These are phyloP conservation scores for Mesembrinibis cayennensis DNA, from an alignment of 2,113 vertebrate species.

Conservation along the genomic window DNA sequence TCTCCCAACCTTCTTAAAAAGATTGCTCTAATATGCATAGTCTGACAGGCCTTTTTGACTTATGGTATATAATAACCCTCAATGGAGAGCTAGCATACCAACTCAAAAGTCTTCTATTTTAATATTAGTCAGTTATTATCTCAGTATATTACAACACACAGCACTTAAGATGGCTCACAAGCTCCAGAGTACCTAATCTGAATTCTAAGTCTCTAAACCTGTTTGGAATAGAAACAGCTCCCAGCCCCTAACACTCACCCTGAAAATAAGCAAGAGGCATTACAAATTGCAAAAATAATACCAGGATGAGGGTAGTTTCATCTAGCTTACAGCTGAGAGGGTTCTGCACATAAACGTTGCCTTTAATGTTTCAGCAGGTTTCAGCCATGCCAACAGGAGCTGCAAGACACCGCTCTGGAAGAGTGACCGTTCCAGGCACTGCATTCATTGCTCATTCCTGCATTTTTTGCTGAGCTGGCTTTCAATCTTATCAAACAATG, in stretches of 20 bases:
- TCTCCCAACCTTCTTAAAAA: not conserved
- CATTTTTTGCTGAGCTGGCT: not conserved
- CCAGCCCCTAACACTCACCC: accelerated
- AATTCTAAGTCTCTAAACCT: not conserved
- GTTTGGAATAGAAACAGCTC: not conserved
- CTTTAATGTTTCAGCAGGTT: not conserved
- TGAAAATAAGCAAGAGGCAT: not conserved
- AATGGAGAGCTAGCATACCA: not conserved
- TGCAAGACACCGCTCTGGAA: not conserved
- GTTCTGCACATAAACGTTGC: not conserved
- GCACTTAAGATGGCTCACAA: not conserved
- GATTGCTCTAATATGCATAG: not conserved
- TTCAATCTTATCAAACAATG: not conserved
- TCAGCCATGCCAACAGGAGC: not conserved
- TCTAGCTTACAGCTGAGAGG: not conserved
- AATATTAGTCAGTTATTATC: constrained; percentile 1
- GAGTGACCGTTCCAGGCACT: not conserved
- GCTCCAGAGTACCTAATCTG: not conserved
- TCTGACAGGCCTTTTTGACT: not conserved
- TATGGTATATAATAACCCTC: not conserved
- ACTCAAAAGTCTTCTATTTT: not conserved
- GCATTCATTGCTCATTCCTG: not conserved
- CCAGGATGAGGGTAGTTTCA: not conserved
- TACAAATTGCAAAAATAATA: not conserved
- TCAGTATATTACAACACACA: not conserved